Evolutionary conservation across 2,888 invertebrate genomes (phyloP), one percentile per base, ranked within the genome.

Genomic region (Aspidapion aeneum): DNA sequence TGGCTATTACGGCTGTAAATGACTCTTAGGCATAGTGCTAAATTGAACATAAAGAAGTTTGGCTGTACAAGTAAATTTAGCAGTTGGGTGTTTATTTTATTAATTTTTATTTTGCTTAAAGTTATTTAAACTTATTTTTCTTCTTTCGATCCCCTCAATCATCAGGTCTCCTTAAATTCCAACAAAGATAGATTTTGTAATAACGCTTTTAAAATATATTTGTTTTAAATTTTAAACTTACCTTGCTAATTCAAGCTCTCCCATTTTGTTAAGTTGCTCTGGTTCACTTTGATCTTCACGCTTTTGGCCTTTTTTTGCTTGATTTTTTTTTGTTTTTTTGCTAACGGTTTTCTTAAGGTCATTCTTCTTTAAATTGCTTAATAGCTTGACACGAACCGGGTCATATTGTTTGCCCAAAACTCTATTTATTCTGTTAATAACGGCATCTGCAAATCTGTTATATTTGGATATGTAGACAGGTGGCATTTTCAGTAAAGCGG

Each of bases 391-490:
- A 69, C 90, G 89, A 63, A 94, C 93, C 0, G 93, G 93, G 76
- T 94, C 93, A 79, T 93, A 94, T 58, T 90, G 91, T 68, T 87
- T 85, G 57, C 89, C 85, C 68, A 94, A 81, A 64, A 93, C 90
- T 70, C 88, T 87, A 80, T 93, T 94, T 81, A 94, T 92, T 72
- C 91, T 86, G 63, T 87, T 87, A 68, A 93, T 83, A 70, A 93
- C 91, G 72, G 88, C 91, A 80, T 94, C 94, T 62, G 93, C 90
- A 78, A 93, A 93, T 70, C 89, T 86, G 80, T 94, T 94, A 82
- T 93, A 93, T 75, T 92, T 92, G 58, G 89, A 85, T 35, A 90
- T 88, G 81, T 91, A 89, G 65, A 88, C 84, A 9, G 90, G 87
- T 49, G 93, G 88, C 68, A 91, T 78, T 68, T 75, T 75, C 9